These are phyloP conservation scores for Apodemia zela DNA, from an alignment of 2,888 invertebrate genomes.

Conservation along the genomic window DNA sequence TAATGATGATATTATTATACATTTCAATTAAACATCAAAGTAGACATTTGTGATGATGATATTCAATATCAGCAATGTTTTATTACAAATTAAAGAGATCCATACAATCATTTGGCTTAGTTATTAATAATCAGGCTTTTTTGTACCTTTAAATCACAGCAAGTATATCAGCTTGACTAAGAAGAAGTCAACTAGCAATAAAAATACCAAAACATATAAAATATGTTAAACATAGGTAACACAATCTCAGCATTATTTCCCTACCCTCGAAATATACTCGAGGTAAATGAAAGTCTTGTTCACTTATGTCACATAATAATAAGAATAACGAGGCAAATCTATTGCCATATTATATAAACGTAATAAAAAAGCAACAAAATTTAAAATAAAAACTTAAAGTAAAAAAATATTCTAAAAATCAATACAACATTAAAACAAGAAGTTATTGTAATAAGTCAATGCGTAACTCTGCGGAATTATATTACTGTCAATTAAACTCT, in stretches of 20 bases:
- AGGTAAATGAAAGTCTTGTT: not conserved
- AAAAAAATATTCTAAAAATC: not conserved
- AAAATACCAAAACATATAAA: not conserved
- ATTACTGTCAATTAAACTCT: constrained; percentile 29
- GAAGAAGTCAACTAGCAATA: not conserved
- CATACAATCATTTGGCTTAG: not conserved
- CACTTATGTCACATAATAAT: not conserved
- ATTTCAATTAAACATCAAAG: not conserved
- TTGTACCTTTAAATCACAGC: not conserved
- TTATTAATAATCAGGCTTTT: not conserved
- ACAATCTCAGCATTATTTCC: no score
- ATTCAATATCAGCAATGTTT: not conserved
- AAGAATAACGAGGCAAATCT: not conserved
- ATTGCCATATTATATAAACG: not conserved
- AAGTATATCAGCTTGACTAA: not conserved
- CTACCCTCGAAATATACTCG: no score
- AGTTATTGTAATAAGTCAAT: constrained; percentile 24
- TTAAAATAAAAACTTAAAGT: not conserved
- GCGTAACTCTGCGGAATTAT: constrained; percentile 26
- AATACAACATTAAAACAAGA: constrained; percentile 20
- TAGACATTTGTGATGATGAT: not conserved
- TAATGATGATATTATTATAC: not conserved
- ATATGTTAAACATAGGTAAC: not conserved
- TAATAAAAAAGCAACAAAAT: not conserved
- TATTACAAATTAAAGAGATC: not conserved